A percentile compares a stretch with the other conserved stretches of the same genome.
phyloP scores from a whole-genome alignment of 2,888 invertebrate genomes.

The Spilosoma lubricipeda region DNA sequence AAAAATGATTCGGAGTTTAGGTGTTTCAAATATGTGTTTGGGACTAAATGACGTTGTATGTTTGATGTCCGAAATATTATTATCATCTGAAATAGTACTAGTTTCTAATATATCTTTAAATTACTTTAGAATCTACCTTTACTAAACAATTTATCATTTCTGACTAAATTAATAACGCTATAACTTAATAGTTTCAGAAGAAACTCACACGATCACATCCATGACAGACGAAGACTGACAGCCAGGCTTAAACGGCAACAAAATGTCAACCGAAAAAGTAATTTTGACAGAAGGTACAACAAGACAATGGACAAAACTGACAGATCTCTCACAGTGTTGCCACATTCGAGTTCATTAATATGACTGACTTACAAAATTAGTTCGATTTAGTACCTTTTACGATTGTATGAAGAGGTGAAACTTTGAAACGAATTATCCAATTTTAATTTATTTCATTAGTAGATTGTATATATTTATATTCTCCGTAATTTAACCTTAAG shows the following conservation, averaged over 20 bases:
- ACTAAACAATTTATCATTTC: not conserved
- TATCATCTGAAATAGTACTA: too few species aligned
- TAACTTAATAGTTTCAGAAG: slow-evolving; percentile 53
- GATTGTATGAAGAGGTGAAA: too few species aligned
- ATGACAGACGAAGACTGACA: slow-evolving; percentile 60
- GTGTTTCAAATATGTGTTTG: too few species aligned
- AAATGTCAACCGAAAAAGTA: slow-evolving; percentile 32
- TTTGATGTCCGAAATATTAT: too few species aligned
- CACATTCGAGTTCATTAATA: slow-evolving; percentile 3
- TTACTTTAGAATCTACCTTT: not conserved
- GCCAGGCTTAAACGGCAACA: slow-evolving; percentile 66
- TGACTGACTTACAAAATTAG: not conserved
- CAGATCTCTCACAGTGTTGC: slow-evolving; percentile 24
- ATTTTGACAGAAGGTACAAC: slow-evolving; percentile 31
- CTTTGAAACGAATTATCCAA: not conserved
- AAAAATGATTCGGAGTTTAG: too few species aligned
- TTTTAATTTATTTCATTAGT: not conserved
- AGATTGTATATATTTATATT: not conserved
- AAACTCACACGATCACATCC: slow-evolving; percentile 53
- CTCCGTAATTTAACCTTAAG: not conserved
- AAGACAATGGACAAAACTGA: slow-evolving; percentile 44
- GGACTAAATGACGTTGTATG: too few species aligned
- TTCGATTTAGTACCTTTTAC: too few species aligned
- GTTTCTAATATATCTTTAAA: not conserved
- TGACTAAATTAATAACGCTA: not conserved